Evolutionary conservation across 2,113 vertebrate genomes (phyloP), one percentile per base, ranked within the genome.

Genomic region (Lophura nycthemera): DNA sequence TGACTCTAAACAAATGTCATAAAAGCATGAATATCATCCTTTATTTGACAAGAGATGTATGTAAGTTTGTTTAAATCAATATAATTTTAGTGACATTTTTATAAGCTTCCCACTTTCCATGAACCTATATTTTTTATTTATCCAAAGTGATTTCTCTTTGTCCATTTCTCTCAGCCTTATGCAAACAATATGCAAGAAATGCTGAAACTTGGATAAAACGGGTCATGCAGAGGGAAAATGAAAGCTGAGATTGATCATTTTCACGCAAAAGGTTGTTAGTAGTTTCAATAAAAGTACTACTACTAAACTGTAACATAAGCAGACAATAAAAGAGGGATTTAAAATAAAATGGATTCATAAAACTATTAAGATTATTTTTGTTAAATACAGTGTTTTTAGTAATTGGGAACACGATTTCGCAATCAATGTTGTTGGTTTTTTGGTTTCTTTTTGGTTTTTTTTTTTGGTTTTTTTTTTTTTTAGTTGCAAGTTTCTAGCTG

Each of bases 1-100:
- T 98, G 98, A 98, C 98, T 98, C 98, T 98, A 98, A 98, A 98
- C 32, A 89, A 94, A 89, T 96, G 94, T 96, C 96, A 96, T 95
- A 95, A 97, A 97, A 95, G 94, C 94, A 95, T 97, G 95, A 95
- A 97, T 96, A 96, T 97, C 97, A 95, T 96, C 94, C 92, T 97
- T 97, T 97, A 97, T 96, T 97, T 89, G 88, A 97, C 97, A 69
- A 95, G 93, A 92, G 97, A 97, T 98, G 97, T 97, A 97, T 98
- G 97, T 97, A 96, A 97, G 97, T 98, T 97, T 97, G 96, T 98
- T 98, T 96, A 93, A 98, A 97, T 94, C 84, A 11, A 77, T 98
- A 92, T 97, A 93, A 97, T 98, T 98, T 95, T 94, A 95, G 94
- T 97, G 94, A 97, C 86, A 92, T 97, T 97, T 96, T 97, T 97